These are phyloP conservation scores for Larimichthys crocea DNA, from an alignment of 2,113 vertebrate species.

Conservation along the genomic window DNA sequence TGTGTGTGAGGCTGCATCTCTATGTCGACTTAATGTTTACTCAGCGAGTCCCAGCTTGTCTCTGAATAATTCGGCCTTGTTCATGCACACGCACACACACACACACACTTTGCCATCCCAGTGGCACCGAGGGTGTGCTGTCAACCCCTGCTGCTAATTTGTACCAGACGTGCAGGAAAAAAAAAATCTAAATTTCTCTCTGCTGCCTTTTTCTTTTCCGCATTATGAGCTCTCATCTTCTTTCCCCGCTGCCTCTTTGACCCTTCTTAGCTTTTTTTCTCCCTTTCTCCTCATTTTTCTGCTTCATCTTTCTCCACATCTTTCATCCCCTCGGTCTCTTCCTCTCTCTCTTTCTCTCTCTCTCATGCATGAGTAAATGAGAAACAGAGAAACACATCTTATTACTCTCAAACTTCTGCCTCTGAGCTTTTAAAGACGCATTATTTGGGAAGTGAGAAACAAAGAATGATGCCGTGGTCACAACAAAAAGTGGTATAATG, in stretches of 20 bases:
- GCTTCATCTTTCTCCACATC: slow-evolving; percentile 34
- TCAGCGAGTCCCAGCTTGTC: slow-evolving; percentile 47
- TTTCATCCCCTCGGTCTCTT: slow-evolving; percentile 12
- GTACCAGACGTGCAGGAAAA: slow-evolving; percentile 36
- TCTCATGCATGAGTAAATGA: slow-evolving; percentile 69
- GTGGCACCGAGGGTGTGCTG: slow-evolving; percentile 36
- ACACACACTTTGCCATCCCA: slow-evolving; percentile 31
- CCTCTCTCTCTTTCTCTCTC: background rate
- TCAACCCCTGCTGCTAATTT: slow-evolving; percentile 68
- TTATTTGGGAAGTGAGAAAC: slow-evolving; percentile 50
- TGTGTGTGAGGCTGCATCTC: slow-evolving; percentile 64
- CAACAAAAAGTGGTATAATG: background rate
- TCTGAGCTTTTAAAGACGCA: slow-evolving; percentile 39
- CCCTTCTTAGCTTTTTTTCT: slow-evolving; percentile 27
- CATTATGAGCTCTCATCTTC: slow-evolving; percentile 46
- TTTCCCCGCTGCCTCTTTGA: slow-evolving; percentile 43
- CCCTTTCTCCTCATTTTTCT: slow-evolving; percentile 28
- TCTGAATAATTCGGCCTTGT: slow-evolving; percentile 72
- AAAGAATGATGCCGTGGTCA: slow-evolving; percentile 18
- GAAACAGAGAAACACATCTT: slow-evolving; percentile 40
- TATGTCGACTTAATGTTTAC: slow-evolving; percentile 73
- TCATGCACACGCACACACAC: slow-evolving; percentile 27
- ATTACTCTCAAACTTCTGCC: slow-evolving; percentile 47
- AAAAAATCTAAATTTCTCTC: slow-evolving; percentile 33
- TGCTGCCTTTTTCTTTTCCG: slow-evolving; percentile 31